Evolutionary conservation across 92 coral and sea anemone genomes (phyloP), one percentile per base, ranked within the genome.

Genomic region (Ricordea florida): DNA sequence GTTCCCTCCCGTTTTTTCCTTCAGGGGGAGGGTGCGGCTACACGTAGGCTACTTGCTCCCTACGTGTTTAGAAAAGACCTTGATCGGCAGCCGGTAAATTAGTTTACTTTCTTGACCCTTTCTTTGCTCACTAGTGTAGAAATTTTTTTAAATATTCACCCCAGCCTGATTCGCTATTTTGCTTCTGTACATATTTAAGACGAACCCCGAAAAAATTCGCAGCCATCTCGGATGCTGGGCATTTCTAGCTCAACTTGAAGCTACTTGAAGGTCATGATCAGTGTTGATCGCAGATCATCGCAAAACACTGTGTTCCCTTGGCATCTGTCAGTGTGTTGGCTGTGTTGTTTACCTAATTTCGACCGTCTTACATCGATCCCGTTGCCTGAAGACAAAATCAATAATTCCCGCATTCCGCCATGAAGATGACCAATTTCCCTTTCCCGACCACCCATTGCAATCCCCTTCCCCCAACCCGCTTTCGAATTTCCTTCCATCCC

Each of bases 381-480:
- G 34, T 17, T 64, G 40, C 38, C 72, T 30, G 56, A 51, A 34
- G 37, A 18, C 35, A 66, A 46, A 66, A 67, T 32, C 44, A 49
- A 67, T 16, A 31, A 67, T 46, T 67, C 44, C 62, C 62, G 30
- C 20, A 3, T 46, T 25, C 62, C 75, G 31, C 75, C 46, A 23
- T 23, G 42, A 36, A 22, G 48, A 67, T 48, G 20, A 49, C 47
- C 29, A 67, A 49, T 33, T 47, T 67, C 75, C 59, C 61, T 31
- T 61, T 43, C 43, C 56, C 62, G 18, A 23, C 62, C 48, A 17
- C 31, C 45, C 20, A 6, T 31, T 29, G 0, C 16, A 46, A 21
- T 16, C 18, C 9, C 21, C 45, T 29, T 67, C 75, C 33, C 62
- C 30, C 61, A 67, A 46, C 75, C 61, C 47, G 47, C 61, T 45